These are phyloP conservation scores for Microcebus lehilahytsara DNA, from an alignment of 2,113 vertebrate genomes.

Conservation along the genomic window DNA sequence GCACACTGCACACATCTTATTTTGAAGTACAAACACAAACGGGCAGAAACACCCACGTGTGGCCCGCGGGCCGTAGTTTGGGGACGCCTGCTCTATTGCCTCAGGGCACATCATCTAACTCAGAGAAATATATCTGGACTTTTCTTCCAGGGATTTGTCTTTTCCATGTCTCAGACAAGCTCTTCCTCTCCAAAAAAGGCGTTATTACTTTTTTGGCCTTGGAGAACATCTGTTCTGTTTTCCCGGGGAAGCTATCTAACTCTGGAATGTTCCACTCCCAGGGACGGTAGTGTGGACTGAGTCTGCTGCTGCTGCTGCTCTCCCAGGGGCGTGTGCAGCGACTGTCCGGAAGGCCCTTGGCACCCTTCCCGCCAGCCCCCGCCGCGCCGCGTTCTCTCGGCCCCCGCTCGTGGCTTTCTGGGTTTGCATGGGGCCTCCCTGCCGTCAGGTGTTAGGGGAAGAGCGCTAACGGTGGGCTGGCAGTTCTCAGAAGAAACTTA, in stretches of 20 bases:
- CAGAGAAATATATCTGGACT: background rate
- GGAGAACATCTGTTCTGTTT: conserved; percentile 39
- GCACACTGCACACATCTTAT: too few relatives aligned
- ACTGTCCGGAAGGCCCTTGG: background rate
- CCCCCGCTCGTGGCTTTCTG: background rate
- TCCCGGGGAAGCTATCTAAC: conserved; percentile 58
- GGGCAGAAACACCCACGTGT: too few relatives aligned
- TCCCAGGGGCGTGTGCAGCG: background rate
- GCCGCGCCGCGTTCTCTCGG: background rate
- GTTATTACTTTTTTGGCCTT: background rate
- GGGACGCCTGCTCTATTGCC: background rate
- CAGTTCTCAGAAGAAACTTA: background rate
- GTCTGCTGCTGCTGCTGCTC: background rate
- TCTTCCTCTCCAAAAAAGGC: conserved; percentile 63
- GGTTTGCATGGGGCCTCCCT: background rate
- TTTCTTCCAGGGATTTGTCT: conserved; percentile 1
- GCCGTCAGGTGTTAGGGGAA: background rate
- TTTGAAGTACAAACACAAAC: too few relatives aligned
- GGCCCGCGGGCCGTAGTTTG: too few relatives aligned
- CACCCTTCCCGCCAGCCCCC: background rate
- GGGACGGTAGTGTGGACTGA: background rate
- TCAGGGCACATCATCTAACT: background rate
- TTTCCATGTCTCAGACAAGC: conserved; percentile 18
- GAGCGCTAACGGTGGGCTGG: background rate
- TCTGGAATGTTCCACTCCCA: background rate